phyloP scores from a whole-genome alignment of 2,113 vertebrate genomes.

The Thomomys bottae region DNA sequence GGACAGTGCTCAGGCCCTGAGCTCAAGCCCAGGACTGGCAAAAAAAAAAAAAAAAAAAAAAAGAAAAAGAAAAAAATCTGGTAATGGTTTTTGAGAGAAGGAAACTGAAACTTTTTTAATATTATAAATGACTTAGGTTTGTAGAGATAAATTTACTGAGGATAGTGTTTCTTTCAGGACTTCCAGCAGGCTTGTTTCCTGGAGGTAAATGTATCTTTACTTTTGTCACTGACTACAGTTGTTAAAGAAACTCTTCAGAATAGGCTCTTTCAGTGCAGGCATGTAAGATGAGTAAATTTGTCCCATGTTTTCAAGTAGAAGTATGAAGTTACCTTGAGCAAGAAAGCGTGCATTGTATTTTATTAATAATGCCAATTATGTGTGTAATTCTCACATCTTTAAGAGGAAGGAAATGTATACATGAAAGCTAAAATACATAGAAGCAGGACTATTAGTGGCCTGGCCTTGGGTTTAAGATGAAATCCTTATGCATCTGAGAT shows the following conservation, averaged over 20 bases:
- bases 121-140: background rate
- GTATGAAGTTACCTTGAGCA: conserved; percentile 33
- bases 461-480: conserved; percentile 17
- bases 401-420: no score
- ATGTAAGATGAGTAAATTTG: conserved; percentile 8
- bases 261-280: conserved; percentile 52
- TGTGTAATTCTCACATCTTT: background rate
- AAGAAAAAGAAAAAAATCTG: no score
- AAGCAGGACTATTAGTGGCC: background rate
- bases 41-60: no score
- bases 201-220: background rate
- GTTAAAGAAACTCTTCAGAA: conserved; percentile 34
- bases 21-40: no score
- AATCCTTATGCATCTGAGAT: conserved; percentile 46
- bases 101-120: background rate
- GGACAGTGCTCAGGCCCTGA: no score
- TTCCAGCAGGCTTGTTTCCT: background rate
- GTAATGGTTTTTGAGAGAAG: background rate
- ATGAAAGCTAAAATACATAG: background rate
- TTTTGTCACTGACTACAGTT: background rate
- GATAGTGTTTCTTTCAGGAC: background rate
- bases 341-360: conserved; percentile 48
- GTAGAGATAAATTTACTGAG: conserved; percentile 6
- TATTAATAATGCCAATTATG: conserved; percentile 10
- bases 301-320: background rate